A percentile compares a stretch with the other conserved stretches of the same genome.
Conservation (phyloP, 2,888 invertebrate genomes). For the Scaptomyza caliginosa region DNA sequence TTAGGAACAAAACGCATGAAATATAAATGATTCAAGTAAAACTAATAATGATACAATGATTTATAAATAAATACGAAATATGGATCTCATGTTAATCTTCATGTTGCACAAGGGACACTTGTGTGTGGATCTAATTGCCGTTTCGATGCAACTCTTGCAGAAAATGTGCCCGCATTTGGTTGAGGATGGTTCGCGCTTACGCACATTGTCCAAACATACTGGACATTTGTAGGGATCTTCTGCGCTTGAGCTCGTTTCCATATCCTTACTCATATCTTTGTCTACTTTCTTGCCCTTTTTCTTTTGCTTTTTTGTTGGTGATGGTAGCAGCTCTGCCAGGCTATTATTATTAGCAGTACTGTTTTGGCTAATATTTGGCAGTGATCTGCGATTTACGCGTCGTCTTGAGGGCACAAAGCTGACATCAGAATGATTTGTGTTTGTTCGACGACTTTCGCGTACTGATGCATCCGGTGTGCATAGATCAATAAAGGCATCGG, state of each 20-base stretch:
- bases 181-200: conserved; percentile 57
- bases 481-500: conserved; percentile 46
- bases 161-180: conserved; percentile 78
- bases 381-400: neutral
- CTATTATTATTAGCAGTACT: neutral
- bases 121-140: conserved; percentile 38
- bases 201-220: conserved; percentile 69
- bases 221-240: conserved; percentile 63
- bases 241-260: neutral
- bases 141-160: conserved; percentile 63
- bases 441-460: neutral
- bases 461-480: conserved; percentile 24
- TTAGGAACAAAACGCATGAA: neutral
- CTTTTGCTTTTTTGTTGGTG: neutral
- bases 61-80: conserved; percentile 69
- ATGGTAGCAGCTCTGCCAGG: neutral
- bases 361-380: too few relatives aligned
- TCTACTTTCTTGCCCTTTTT: neutral
- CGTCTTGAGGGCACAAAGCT: neutral
- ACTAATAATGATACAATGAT: neutral
- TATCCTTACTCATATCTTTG: neutral
- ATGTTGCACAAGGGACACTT: conserved; percentile 79
- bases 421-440: conserved; percentile 3
- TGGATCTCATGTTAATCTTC: conserved; percentile 39
- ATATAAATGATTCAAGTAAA: neutral